Base-by-base conservation (phyloP, 2,888 invertebrate genomes). In the Trichogramma evanescens region DNA sequence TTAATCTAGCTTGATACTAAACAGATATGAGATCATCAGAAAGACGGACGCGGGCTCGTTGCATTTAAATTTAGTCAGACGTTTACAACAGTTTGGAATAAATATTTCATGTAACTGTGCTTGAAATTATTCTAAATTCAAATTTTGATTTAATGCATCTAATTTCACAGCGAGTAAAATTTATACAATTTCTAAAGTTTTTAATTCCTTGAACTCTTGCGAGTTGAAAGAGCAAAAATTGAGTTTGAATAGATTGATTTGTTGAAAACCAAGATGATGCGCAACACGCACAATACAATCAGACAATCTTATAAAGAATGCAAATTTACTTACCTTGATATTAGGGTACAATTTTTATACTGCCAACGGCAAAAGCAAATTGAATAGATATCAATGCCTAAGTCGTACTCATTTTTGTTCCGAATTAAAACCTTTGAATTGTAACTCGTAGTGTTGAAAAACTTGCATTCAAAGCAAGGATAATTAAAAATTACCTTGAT, bases 1-100 rank as follows among this genome's bases (percentile, higher is more conserved):
- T 74, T 74, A 73, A 73, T 68, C 68, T 73, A 75, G 69, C 69
- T 70, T 75, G 74, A 69, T 68, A 70, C 26, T 26, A 26, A 26
- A 26, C 26, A 26, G 70, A 26, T 45, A 62, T 57, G 49, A 50
- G 58, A 65, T 62, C 58, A 60, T 56, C 46, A 58, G 54, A 64
- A 50, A 60, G 58, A 62, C 58, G 63, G 45, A 64, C 58, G 61
- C 64, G 61, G 62, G 64, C 56, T 65, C 62, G 63, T 64, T 64
- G 58, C 50, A 64, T 64, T 64, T 62, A 62, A 58, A 44, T 56
- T 59, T 26, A 26, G 26, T 26, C 26, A 26, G 26, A 26, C 26
- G 26, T 26, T 26, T 26, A 26, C 2, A 26, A 26, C 26, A 26
- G 26, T 26, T 26, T 26, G 26, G 26, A 26, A 26, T 26, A 26